Base-by-base conservation (phyloP, 92 coral and sea anemone species). In the Desmophyllum pertusum region DNA sequence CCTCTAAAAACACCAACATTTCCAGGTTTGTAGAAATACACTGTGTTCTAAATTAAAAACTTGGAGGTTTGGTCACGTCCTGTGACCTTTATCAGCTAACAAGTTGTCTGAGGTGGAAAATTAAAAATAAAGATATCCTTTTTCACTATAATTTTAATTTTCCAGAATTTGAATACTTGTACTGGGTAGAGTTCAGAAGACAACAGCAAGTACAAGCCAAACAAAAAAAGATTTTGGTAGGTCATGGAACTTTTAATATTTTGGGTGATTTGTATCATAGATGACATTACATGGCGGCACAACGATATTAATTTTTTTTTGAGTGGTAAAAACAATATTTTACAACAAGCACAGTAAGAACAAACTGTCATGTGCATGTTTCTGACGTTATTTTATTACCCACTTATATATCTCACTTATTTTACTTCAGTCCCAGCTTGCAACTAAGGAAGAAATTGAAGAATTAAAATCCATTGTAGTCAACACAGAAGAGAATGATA, bases 171-270 rank as follows among this genome's bases (percentile, higher is more conserved):
- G 98, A 95, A 78, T 94, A 95, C 70, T 88, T 95, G 37, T 95
- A 89, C 81, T 95, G 98, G 98, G 78, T 90, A 45, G 98, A 95
- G 76, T 94, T 89, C 87, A 92, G 98, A 90, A 83, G 95, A 65
- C 78, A 97, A 78, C 98, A 96, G 77, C 75, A 75, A 67, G 53
- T 96, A 50, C 92, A 94, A 43, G 93, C 83, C 73, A 94, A 91
- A 73, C 92, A 86, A 63, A 93, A 90, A 61, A 90, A 94, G 63
- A 73, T 85, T 52, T 77, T 94, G 90, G 98, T 96, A 79, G 53
- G 91, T 7, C 65, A 14, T 7, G 65, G 31, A 59, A 59, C 5
- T 55, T n/a, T 42, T 6, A 52, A 31, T 51, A 67, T 38, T 17
- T n/a, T 81, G 14, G n/a, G 55, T 42, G 21, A 66, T n/a, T n/a